A percentile compares a stretch with the other conserved stretches of the same genome.
Evolutionary conservation across 1,140 invertebrate species (phyloP).

Genomic region (Bombus fervidus): DNA sequence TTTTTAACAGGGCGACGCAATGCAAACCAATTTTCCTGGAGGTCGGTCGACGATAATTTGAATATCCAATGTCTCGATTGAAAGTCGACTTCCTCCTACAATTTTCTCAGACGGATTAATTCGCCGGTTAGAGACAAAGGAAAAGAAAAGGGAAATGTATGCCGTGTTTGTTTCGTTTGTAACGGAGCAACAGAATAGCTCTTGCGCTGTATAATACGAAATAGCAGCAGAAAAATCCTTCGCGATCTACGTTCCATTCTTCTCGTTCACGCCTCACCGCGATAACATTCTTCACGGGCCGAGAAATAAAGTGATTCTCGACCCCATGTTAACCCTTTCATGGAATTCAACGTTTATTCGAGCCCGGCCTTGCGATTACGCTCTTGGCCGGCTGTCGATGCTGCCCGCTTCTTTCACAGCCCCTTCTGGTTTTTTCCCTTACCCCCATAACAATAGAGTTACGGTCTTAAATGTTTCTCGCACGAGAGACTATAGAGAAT

Average conservation of each 20-base stretch:
- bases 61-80: not conserved
- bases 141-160: not conserved
- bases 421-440: not conserved
- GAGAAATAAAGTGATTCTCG: conserved; percentile 53
- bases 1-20: conserved; percentile 21
- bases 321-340: conserved; percentile 33
- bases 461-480: conserved; percentile 68
- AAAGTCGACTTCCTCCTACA: not conserved
- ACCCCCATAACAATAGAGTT: conserved; percentile 63
- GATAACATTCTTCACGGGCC: conserved; percentile 32
- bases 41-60: conserved; percentile 9
- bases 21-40: conserved; percentile 27
- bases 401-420: not conserved
- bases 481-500: conserved; percentile 62
- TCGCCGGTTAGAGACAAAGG: not conserved
- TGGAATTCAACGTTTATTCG: conserved; percentile 61
- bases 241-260: conserved; percentile 10
- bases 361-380: conserved; percentile 54
- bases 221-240: conserved; percentile 2
- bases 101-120: not conserved
- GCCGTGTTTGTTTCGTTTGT: too few species aligned
- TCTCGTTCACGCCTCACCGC: conserved; percentile 39
- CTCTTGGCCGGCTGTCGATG: conserved; percentile 28
- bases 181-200: not conserved
- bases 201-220: conserved; percentile 15